phyloP scores from a whole-genome alignment of 2,797 vertebrate species.

The Mareca strepera region DNA sequence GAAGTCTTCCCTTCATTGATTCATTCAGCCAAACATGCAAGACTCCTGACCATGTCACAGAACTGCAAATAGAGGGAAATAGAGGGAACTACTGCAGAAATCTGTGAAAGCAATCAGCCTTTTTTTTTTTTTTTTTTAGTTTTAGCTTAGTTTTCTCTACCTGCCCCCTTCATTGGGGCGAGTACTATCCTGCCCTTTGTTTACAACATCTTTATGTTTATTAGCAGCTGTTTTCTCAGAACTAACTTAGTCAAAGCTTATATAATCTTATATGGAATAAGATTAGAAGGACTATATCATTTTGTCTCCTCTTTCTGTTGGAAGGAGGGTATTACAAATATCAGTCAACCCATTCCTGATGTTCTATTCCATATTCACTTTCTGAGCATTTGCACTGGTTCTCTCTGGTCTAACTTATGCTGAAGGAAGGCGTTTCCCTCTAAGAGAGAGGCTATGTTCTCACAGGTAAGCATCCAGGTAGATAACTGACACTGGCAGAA shows the following conservation, averaged over 20 bases:
- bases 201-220: constrained; percentile 18
- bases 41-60: neutral
- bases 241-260: neutral
- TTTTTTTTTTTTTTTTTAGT: neutral
- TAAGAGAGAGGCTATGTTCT: neutral
- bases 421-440: neutral
- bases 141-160: neutral
- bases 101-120: neutral
- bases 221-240: constrained; percentile 38
- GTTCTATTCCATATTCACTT: neutral
- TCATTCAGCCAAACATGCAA: neutral
- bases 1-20: neutral
- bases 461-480: fast-evolving
- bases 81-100: neutral
- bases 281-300: neutral
- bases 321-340: neutral
- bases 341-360: neutral
- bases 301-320: neutral
- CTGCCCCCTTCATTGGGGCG: neutral
- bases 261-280: neutral
- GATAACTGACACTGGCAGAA: neutral
- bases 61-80: neutral
- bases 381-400: neutral
- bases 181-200: constrained; percentile 23
- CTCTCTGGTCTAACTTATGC: neutral